Evolutionary conservation across 2,888 invertebrate species (phyloP).

Genomic region (Shargacucullia verbasci): DNA sequence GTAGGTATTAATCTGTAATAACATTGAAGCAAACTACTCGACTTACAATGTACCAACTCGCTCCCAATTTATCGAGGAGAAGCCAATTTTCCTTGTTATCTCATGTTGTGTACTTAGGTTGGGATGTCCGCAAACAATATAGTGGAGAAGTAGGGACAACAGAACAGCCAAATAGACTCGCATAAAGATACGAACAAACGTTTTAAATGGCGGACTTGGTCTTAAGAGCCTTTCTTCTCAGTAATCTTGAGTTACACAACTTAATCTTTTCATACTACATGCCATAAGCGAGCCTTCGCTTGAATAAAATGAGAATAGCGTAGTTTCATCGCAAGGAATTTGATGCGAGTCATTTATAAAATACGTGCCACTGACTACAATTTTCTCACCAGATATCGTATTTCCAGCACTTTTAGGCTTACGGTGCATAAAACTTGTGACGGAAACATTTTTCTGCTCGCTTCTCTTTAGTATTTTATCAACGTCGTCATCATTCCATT

Average conservation of each 20-base stretch:
- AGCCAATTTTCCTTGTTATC: slow-evolving; percentile 26
- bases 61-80: slow-evolving; percentile 6
- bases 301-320: slow-evolving; percentile 5
- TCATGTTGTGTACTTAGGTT: slow-evolving; percentile 27
- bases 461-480: slow-evolving; percentile 3
- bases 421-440: not conserved
- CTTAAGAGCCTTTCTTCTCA: slow-evolving; percentile 1
- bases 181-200: slow-evolving; percentile 14
- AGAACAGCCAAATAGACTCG: slow-evolving; percentile 16
- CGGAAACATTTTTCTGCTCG: slow-evolving; percentile 6
- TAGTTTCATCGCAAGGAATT: not conserved
- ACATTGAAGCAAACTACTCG: not conserved
- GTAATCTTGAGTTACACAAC: not conserved
- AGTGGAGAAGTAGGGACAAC: slow-evolving; percentile 5
- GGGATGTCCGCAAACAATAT: slow-evolving; percentile 37
- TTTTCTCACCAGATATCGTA: slow-evolving; percentile 3
- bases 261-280: not conserved
- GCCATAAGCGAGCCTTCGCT: not conserved
- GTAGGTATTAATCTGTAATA: slow-evolving; percentile 10
- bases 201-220: slow-evolving; percentile 8
- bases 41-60: not conserved
- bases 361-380: slow-evolving; percentile 16
- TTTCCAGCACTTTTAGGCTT: slow-evolving; percentile 3
- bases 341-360: slow-evolving; percentile 8
- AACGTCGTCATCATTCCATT: not conserved